Base-by-base conservation (phyloP, 2,888 invertebrate species). In the Brenthis ino region DNA sequence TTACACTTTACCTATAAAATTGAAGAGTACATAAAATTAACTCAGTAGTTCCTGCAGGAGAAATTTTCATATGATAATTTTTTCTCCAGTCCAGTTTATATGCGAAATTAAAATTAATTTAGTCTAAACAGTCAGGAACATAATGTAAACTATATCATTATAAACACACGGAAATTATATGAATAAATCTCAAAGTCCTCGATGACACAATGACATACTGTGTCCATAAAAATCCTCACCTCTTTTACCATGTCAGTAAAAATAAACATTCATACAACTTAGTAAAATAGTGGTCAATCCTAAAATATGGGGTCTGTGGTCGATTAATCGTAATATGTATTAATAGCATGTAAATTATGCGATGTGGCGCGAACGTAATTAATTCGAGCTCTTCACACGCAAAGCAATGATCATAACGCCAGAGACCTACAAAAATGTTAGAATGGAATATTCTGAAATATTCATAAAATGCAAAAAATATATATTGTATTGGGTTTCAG, bases 301-400 rank as follows among this genome's bases (percentile, higher is more conserved):
- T 63, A 61, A 67, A 67, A 67, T 67, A 67, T 67, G 48, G 55
- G 37, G 61, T 50, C 56, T 50, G 67, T 51, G 63, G 61, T 57
- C 71, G 69, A 72, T 72, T 67, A 73, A 70, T 71, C 70, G 70
- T 76, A 76, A 76, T 74, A 70, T 69, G 73, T 76, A 76, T 73
- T 74, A 76, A 76, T 75, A 71, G 70, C 64, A 68, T 67, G 74
- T 76, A 74, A 71, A 72, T 76, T 72, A 73, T 72, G 61, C 66
- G 68, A 71, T 72, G 69, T 71, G 65, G 77, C 69, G 72, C 75
- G 75, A 73, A 70, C 80, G 84, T 90, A 88, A 91, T 91, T 90
- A 90, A 90, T 91, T 90, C 88, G 82, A 80, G 82, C 81, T 79
- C 84, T 86, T 88, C 87, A 85, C 90, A 88, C 90, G 90, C 89